Evolutionary conservation across 2,797 vertebrate genomes (phyloP).

Genomic region (Acomys russatus): DNA sequence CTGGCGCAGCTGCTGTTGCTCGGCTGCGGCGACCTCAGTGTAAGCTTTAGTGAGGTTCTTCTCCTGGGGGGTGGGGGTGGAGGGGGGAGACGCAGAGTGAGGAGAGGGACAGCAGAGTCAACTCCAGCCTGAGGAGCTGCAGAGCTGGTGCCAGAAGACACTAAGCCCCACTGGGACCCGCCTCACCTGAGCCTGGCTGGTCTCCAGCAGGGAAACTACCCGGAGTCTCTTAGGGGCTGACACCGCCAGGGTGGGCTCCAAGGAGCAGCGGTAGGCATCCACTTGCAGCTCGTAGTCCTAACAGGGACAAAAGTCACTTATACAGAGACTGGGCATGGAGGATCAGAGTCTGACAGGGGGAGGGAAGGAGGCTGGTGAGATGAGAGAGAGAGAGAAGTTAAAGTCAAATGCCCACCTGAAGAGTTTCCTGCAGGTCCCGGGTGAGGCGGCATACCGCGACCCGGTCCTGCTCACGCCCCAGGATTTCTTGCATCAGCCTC

Average conservation of each 20-base stretch:
- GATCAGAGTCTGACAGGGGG: background rate
- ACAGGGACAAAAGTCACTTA: slow-evolving; percentile 13
- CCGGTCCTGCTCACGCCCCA: slow-evolving; percentile 92
- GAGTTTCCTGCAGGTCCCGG: slow-evolving; percentile 91
- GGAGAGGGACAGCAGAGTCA: background rate
- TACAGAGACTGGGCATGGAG: accelerated
- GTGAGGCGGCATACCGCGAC: slow-evolving; percentile 91
- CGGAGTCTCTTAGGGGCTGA: slow-evolving; percentile 87
- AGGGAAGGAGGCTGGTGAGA: accelerated
- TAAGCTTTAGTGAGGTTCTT: slow-evolving; percentile 92
- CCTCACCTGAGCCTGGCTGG: slow-evolving; percentile 94
- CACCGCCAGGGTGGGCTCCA: slow-evolving; percentile 88
- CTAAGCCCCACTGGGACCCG: accelerated
- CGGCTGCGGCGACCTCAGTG: slow-evolving; percentile 91
- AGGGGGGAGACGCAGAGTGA: background rate
- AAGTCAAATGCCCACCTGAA: slow-evolving; percentile 89
- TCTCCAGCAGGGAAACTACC: slow-evolving; percentile 90
- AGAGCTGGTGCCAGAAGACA: background rate
- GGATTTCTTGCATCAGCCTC: slow-evolving; percentile 94
- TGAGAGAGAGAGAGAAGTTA: background rate
- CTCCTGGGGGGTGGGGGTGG: slow-evolving; percentile 89
- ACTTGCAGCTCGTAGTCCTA: slow-evolving; percentile 94
- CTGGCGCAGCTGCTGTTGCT: slow-evolving; percentile 92
- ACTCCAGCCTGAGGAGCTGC: background rate
- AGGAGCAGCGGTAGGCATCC: slow-evolving; percentile 93